Evolutionary conservation across 2,113 vertebrate species (phyloP).

Genomic region (Actinemys pallida): DNA sequence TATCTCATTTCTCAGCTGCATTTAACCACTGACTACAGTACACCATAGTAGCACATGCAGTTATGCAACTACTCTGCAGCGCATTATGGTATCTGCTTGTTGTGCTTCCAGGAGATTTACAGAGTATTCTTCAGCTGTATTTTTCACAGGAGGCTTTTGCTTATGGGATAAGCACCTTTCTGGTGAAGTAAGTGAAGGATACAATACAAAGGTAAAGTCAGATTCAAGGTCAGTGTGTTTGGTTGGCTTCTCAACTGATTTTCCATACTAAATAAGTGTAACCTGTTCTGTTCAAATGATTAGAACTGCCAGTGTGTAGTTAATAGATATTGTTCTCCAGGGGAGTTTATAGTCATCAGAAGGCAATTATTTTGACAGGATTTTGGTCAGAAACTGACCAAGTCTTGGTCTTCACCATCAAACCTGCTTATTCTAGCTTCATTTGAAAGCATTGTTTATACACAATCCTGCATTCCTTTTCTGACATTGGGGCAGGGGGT

Average conservation of each 20-base stretch:
- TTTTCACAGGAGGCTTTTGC: conserved; percentile 69
- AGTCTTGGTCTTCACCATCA: background rate
- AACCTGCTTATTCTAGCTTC: conserved; percentile 50
- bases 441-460: background rate
- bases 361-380: conserved; percentile 36
- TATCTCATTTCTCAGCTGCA: conserved; percentile 47
- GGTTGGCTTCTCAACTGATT: background rate
- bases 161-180: conserved; percentile 72
- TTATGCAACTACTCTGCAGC: background rate
- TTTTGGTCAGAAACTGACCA: background rate
- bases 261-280: background rate
- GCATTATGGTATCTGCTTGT: background rate
- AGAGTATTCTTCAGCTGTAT: conserved; percentile 71
- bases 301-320: background rate
- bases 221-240: conserved; percentile 30
- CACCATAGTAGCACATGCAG: background rate
- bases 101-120: background rate
- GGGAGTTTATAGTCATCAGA: background rate
- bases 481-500: background rate
- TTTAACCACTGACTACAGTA: background rate
- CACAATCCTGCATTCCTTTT: background rate
- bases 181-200: background rate
- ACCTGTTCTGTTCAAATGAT: background rate
- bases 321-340: conserved; percentile 34
- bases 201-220: conserved; percentile 20